Conservation (phyloP, 2,888 invertebrate genomes). For the Hedya salicella region DNA sequence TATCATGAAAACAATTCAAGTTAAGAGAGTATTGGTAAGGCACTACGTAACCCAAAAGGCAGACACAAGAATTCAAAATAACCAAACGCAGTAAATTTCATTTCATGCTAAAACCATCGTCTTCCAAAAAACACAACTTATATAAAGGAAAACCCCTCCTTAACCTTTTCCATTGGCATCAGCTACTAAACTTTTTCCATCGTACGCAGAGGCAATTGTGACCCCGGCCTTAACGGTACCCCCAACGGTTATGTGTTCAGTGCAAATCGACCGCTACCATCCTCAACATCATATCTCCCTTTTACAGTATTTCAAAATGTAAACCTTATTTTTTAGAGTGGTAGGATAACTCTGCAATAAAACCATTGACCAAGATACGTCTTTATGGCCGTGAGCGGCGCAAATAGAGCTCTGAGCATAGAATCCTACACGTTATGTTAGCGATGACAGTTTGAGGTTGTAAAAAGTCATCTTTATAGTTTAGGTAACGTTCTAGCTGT, state of each 20-base stretch:
- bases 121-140: not conserved
- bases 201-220: constrained; percentile 25
- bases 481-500: constrained; percentile 23
- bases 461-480: constrained; percentile 43
- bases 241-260: constrained; percentile 28
- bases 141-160: constrained; percentile 1
- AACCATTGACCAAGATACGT: not conserved
- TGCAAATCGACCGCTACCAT: constrained; percentile 16
- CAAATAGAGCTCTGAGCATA: constrained; percentile 22
- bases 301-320: constrained; percentile 7
- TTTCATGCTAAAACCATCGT: not conserved
- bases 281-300: constrained; percentile 5
- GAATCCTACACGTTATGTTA: constrained; percentile 29
- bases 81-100: not conserved
- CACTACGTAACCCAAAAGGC: not conserved
- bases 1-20: too few relatives aligned
- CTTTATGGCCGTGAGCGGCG: not conserved
- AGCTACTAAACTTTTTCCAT: constrained; percentile 31
- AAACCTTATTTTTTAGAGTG: not conserved
- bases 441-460: constrained; percentile 38
- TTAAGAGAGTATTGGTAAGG: too few relatives aligned
- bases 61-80: not conserved
- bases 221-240: constrained; percentile 25
- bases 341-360: not conserved
- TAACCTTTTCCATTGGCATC: constrained; percentile 9